These are phyloP conservation scores for Tolmerus cingulatus DNA, from an alignment of 2,888 invertebrate species.

Conservation along the genomic window DNA sequence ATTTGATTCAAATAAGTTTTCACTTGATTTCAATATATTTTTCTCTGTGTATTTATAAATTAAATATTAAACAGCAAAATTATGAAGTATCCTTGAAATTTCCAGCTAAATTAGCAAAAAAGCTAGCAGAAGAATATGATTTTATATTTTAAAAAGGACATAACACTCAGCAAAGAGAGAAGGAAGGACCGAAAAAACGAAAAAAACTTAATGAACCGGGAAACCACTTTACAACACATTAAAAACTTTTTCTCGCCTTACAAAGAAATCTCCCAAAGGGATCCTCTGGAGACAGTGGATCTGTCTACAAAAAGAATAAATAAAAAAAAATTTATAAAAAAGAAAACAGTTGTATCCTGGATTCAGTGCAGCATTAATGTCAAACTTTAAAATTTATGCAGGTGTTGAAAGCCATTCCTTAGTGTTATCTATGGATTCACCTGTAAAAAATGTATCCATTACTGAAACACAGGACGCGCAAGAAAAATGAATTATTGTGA, in stretches of 20 bases:
- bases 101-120: too few species aligned
- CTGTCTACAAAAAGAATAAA: not conserved
- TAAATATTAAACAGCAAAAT: too few species aligned
- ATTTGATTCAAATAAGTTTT: too few species aligned
- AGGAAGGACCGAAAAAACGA: not conserved
- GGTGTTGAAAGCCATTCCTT: not conserved
- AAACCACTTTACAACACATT: not conserved
- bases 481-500: slow-evolving; percentile 3
- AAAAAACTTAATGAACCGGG: not conserved
- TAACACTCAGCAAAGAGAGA: not conserved
- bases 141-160: not conserved
- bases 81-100: too few species aligned
- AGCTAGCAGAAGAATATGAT: too few species aligned
- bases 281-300: not conserved
- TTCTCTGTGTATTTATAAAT: too few species aligned
- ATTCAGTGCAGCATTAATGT: not conserved
- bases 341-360: not conserved
- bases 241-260: not conserved
- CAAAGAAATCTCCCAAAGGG: not conserved
- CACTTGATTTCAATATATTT: too few species aligned
- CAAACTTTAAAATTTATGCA: slow-evolving; percentile 12
- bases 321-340: not conserved
- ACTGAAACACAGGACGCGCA: not conserved
- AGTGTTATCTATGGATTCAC: not conserved
- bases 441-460: not conserved